Evolutionary conservation across 2,888 invertebrate genomes (phyloP), one percentile per base, ranked within the genome.

Genomic region (Orthonychiurus folsomi): DNA sequence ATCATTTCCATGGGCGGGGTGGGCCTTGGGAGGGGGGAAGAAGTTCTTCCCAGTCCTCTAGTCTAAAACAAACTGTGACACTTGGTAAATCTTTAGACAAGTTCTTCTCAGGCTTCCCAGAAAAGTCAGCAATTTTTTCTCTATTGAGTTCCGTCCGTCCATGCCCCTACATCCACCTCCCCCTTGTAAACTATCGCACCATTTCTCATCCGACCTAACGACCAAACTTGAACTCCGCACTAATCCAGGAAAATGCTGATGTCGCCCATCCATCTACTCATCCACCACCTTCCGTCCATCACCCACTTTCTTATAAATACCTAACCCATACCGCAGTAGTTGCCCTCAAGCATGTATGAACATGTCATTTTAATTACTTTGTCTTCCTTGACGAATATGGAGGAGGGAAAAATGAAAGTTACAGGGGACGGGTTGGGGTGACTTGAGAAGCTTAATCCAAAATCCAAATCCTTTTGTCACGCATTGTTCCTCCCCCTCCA

Each of bases 21-120:
- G n/a, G n/a, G n/a, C n/a, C n/a, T n/a, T n/a, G n/a, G n/a, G n/a
- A n/a, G n/a, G n/a, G n/a, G n/a, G n/a, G n/a, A n/a, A n/a, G 37
- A 37, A 37, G 37, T 37, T 37, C 37, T 37, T 9, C 37, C 15
- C 37, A 5, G 9, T n/a, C n/a, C n/a, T n/a, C n/a, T n/a, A n/a
- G n/a, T 37, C 37, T 37, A 37, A 37, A 37, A 37, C 37, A 37
- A 37, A 37, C 37, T 37, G 37, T 37, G 37, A 37, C 37, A 37
- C 37, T 37, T 37, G 37, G 37, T 37, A 37, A 37, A 37, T 37
- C 37, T 37, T 37, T 37, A 37, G 37, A 37, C 37, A 37, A 37
- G 37, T 37, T 37, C 15, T 37, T 37, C 37, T 5, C 37, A 37
- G 37, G 37, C 37, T 37, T 9, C 15, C 9, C 9, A 15, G 9